These are phyloP conservation scores for Sebastes steindachneri DNA, from an alignment of 2,797 vertebrate genomes.

Conservation along the genomic window DNA sequence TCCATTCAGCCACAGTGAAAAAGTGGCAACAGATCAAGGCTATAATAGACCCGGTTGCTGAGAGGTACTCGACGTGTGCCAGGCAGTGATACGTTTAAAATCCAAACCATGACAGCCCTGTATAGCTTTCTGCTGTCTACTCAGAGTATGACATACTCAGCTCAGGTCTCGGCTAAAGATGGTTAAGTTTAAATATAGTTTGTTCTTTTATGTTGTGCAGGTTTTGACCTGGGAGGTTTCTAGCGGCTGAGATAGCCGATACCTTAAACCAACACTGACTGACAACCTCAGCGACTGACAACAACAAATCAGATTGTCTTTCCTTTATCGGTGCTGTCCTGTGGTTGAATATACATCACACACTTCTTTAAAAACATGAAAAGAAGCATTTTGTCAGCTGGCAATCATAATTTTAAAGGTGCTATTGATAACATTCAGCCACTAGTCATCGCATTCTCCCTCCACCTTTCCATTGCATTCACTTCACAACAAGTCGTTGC, in stretches of 20 bases:
- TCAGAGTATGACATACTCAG: background rate
- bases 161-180: background rate
- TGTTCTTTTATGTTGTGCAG: background rate
- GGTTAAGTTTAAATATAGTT: background rate
- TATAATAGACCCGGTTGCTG: background rate
- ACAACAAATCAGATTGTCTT: no score
- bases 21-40: conserved; percentile 4
- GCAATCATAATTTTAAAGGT: no score
- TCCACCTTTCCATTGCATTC: no score
- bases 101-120: background rate
- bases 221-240: background rate
- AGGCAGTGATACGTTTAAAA: background rate
- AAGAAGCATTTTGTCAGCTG: no score
- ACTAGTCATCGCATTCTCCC: no score
- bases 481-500: no score
- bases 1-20: background rate
- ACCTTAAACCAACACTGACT: background rate
- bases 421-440: no score
- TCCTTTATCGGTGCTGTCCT: no score
- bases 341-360: no score
- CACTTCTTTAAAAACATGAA: no score
- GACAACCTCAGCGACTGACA: no score
- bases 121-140: background rate
- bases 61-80: background rate
- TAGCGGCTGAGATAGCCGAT: background rate